A percentile compares a stretch with the other conserved stretches of the same genome.
phyloP scores from a whole-genome alignment of 1,140 invertebrate genomes.

The Adelges cooleyi region DNA sequence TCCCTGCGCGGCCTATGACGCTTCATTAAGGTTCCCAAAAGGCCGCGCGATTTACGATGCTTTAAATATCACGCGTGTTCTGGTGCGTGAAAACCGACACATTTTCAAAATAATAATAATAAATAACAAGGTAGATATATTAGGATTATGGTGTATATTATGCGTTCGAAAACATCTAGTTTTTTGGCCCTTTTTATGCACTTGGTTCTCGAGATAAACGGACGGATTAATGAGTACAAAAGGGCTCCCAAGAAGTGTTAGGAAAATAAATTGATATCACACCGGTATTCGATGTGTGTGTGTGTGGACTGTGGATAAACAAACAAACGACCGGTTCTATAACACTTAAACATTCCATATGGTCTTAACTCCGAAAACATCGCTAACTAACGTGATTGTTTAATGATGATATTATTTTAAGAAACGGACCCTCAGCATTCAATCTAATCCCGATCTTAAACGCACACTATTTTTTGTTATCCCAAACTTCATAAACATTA shows the following conservation, averaged over 20 bases:
- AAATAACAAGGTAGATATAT: too few species aligned
- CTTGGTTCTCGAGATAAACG: too few species aligned
- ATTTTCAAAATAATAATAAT: background rate
- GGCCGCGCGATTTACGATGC: background rate
- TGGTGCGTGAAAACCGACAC: conserved; percentile 23
- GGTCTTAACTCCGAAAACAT: too few species aligned
- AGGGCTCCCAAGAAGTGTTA: conserved; percentile 12
- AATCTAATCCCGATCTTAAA: too few species aligned
- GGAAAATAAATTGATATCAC: conserved; percentile 24
- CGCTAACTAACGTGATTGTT: too few species aligned
- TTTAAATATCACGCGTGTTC: conserved; percentile 2
- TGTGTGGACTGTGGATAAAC: background rate
- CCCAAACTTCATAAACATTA: too few species aligned
- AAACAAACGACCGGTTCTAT: background rate
- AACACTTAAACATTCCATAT: conserved; percentile 3
- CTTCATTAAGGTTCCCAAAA: background rate
- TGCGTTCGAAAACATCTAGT: too few species aligned
- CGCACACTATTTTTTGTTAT: too few species aligned
- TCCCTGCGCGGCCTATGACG: background rate
- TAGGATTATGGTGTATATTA: too few species aligned
- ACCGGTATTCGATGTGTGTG: background rate
- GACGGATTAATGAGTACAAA: conserved; percentile 13
- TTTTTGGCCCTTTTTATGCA: too few species aligned
- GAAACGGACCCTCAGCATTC: too few species aligned
- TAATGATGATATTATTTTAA: too few species aligned